phyloP scores from a whole-genome alignment of 2,797 vertebrate genomes.

The Rhabdomys pumilio region DNA sequence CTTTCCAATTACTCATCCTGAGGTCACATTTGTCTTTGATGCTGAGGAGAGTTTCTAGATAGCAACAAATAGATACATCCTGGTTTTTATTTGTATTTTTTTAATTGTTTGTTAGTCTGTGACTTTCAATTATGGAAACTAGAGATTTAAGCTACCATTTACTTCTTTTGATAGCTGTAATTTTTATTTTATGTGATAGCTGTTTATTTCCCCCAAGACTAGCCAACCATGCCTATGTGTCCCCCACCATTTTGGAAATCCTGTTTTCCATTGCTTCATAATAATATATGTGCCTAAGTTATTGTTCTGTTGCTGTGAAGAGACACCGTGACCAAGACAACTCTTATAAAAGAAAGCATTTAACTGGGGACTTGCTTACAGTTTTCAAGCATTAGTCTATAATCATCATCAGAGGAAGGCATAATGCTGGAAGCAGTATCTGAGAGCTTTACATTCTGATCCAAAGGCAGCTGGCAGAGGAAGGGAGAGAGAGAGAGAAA shows the following conservation, averaged over 20 bases:
- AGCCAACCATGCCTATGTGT: neutral
- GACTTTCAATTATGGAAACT: neutral
- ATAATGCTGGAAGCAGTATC: no score
- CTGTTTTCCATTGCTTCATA: conserved; percentile 9
- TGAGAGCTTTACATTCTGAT: neutral
- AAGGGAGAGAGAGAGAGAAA: no score
- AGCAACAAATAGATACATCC: neutral
- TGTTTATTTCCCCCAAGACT: neutral
- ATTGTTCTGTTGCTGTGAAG: neutral
- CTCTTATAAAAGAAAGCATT: neutral
- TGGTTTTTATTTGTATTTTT: neutral
- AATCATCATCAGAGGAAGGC: neutral
- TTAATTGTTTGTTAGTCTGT: neutral
- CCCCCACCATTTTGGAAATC: neutral
- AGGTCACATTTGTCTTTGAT: neutral
- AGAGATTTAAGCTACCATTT: neutral
- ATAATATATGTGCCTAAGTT: neutral
- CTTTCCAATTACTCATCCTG: neutral
- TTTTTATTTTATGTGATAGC: neutral
- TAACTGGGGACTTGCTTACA: neutral
- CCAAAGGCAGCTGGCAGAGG: neutral
- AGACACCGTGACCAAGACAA: neutral
- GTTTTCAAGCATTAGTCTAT: neutral
- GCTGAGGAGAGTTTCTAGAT: neutral
- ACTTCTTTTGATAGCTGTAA: neutral